Conservation (phyloP, 2,888 invertebrate genomes). For the Folsomia candida region DNA sequence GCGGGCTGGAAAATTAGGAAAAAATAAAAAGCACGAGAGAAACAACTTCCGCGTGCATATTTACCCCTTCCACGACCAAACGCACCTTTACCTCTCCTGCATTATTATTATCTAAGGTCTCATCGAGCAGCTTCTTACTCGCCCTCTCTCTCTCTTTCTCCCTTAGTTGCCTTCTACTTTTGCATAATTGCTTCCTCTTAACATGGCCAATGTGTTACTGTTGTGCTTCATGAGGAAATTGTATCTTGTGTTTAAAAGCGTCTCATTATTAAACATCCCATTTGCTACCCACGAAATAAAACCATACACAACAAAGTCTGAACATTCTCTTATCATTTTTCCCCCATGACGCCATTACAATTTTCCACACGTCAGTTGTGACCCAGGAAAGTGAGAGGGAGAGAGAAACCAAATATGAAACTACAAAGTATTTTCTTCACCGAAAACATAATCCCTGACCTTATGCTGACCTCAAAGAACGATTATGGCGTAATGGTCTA, state of each 20-base stretch:
- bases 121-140: neutral
- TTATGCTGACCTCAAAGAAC: slow-evolving; percentile 33
- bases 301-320: too few species aligned
- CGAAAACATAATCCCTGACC: slow-evolving; percentile 34
- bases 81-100: neutral
- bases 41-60: neutral
- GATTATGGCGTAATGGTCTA: slow-evolving; percentile 21
- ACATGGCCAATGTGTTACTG: neutral
- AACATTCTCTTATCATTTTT: neutral
- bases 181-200: slow-evolving; percentile 8
- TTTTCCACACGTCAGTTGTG: neutral
- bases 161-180: neutral
- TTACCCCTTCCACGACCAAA: neutral
- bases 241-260: too few species aligned
- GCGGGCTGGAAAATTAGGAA: too few species aligned
- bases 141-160: neutral
- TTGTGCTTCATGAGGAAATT: too few species aligned
- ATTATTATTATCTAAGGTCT: neutral
- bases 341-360: neutral
- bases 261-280: too few species aligned
- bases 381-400: neutral
- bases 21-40: neutral
- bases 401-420: neutral
- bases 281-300: too few species aligned
- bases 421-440: neutral